phyloP scores from a whole-genome alignment of 2,113 vertebrate species.

The Penelope pileata region DNA sequence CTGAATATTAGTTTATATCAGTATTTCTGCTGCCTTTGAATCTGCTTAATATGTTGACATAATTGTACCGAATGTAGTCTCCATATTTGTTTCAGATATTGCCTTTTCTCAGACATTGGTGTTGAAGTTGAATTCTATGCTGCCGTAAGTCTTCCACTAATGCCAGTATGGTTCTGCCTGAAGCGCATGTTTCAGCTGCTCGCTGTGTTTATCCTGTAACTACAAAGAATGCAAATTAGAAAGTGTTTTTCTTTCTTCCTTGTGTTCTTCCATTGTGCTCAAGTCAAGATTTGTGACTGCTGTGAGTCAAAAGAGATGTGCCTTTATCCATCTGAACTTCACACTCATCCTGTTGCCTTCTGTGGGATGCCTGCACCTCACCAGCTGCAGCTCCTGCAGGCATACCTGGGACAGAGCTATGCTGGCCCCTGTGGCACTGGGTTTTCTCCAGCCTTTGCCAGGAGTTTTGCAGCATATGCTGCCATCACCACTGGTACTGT shows the following conservation, averaged over 20 bases:
- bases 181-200: background rate
- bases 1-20: background rate
- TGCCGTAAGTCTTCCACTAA: background rate
- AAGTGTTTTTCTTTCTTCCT: background rate
- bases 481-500: background rate
- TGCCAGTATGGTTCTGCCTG: background rate
- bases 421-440: background rate
- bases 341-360: background rate
- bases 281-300: background rate
- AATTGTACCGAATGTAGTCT: background rate
- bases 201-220: background rate
- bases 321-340: background rate
- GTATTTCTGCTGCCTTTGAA: background rate
- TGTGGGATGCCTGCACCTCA: background rate
- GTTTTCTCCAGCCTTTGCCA: background rate
- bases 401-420: rapidly evolving
- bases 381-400: background rate
- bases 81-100: background rate
- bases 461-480: background rate
- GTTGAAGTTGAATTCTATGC: background rate
- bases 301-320: background rate
- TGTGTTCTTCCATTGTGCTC: background rate
- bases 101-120: background rate
- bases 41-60: background rate
- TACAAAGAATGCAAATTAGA: background rate